These are phyloP conservation scores for Rhizoglyphus robini DNA, from an alignment of 1,140 invertebrate species.

Conservation along the genomic window DNA sequence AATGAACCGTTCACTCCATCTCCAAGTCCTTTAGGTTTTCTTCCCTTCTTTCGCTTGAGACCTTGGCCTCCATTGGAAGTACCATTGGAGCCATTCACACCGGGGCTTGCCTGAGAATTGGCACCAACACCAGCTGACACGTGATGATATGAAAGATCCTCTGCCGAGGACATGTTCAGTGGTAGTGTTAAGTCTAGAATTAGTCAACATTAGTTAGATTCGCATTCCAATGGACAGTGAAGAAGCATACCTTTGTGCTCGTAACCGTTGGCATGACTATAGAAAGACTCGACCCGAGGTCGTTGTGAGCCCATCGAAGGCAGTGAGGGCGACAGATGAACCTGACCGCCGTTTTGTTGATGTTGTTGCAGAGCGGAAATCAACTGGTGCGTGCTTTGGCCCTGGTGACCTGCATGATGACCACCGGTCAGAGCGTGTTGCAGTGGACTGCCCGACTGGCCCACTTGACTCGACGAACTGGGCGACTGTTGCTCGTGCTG, in stretches of 20 bases:
- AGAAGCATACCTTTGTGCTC: neutral
- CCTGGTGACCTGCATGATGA: neutral
- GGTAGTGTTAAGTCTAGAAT: conserved; percentile 1
- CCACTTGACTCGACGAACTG: neutral
- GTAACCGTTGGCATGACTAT: conserved; percentile 2
- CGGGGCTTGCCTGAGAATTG: neutral
- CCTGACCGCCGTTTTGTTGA: neutral
- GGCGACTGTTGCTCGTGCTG: conserved; percentile 3
- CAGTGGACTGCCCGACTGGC: neutral
- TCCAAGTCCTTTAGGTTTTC: conserved; percentile 34
- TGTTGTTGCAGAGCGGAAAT: neutral
- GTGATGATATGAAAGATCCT: conserved; percentile 16
- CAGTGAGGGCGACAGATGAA: neutral
- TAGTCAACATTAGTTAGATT: neutral
- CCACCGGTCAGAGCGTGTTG: neutral
- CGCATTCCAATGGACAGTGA: neutral
- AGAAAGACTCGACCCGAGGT: neutral
- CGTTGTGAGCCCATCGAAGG: neutral
- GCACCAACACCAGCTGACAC: neutral
- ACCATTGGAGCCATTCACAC: neutral
- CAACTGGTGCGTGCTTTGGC: neutral
- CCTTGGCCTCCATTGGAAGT: neutral
- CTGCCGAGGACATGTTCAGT: conserved; percentile 1
- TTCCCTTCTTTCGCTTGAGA: conserved; percentile 27
- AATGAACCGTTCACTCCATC: conserved; percentile 26